Evolutionary conservation across 2,888 invertebrate species (phyloP).

Genomic region (Podotricha telesiphe): DNA sequence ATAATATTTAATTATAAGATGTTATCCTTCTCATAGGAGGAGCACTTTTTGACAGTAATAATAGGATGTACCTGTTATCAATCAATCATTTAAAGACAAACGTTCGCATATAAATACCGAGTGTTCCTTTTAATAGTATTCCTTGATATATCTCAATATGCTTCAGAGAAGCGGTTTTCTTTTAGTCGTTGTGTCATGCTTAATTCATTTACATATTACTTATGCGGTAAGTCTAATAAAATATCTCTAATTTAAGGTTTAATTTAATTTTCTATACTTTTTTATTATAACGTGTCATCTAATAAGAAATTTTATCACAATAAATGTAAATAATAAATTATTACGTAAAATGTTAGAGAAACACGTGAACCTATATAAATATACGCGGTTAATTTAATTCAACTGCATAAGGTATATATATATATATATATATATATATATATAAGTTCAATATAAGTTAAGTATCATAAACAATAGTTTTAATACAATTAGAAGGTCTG

Average conservation of each 20-base stretch:
- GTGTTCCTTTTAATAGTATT: neutral
- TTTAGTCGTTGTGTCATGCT: slow-evolving; percentile 21
- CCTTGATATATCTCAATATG: slow-evolving; percentile 13
- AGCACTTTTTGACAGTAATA: slow-evolving; percentile 49
- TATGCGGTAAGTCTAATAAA: slow-evolving; percentile 30
- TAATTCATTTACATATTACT: slow-evolving; percentile 7
- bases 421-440: no score
- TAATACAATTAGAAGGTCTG: neutral
- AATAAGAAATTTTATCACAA: no score
- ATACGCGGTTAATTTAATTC: neutral
- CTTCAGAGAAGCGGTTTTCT: slow-evolving; percentile 6
- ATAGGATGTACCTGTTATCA: slow-evolving; percentile 53
- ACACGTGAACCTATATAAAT: neutral
- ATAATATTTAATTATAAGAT: neutral
- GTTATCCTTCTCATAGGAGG: slow-evolving; percentile 33
- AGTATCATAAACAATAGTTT: neutral
- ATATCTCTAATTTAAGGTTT: no score
- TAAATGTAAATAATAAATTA: neutral
- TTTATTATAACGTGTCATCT: no score
- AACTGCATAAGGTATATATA: neutral
- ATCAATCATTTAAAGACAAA: slow-evolving; percentile 50
- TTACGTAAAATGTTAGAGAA: neutral
- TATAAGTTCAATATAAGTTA: neutral
- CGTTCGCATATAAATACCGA: slow-evolving; percentile 30
- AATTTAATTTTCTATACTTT: no score